phyloP scores from a whole-genome alignment of 2,797 vertebrate species.

The Sebastes miniatus region DNA sequence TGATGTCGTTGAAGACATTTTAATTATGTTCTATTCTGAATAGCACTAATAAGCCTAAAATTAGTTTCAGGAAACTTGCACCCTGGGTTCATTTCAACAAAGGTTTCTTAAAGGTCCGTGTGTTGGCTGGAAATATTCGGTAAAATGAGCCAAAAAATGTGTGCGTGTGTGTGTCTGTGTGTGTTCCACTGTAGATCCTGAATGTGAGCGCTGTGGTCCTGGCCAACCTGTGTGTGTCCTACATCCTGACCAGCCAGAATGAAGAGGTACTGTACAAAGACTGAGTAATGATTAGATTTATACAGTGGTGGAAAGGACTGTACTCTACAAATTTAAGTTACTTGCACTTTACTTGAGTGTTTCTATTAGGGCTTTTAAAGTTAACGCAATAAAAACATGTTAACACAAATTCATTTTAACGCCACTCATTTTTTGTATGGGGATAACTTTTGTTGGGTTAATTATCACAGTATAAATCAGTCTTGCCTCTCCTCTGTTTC shows the following conservation, averaged over 20 bases:
- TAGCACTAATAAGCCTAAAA: not conserved
- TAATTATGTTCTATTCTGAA: not conserved
- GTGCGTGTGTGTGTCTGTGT: not conserved
- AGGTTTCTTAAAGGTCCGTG: not conserved
- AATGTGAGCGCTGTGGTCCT: slow-evolving; percentile 93
- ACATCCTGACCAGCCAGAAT: slow-evolving; percentile 96
- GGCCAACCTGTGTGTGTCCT: slow-evolving; percentile 96
- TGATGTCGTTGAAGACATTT: not conserved
- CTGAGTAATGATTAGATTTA: not conserved
- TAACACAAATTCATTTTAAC: too few relatives aligned
- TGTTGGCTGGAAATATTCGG: not conserved
- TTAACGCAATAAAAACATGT: too few relatives aligned
- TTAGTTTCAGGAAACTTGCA: not conserved
- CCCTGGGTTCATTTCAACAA: not conserved
- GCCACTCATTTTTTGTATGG: not conserved
- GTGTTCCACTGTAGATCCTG: slow-evolving; percentile 81
- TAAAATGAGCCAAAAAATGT: not conserved
- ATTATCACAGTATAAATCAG: not conserved
- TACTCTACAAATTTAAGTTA: not conserved
- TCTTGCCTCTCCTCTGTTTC: not conserved
- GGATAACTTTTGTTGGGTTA: not conserved
- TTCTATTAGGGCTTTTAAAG: too few relatives aligned
- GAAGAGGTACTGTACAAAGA: slow-evolving; percentile 83
- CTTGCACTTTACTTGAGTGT: too few relatives aligned
- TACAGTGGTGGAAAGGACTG: not conserved